Evolutionary conservation across 2,888 invertebrate genomes (phyloP).

Genomic region (Trichopoda pennipes): DNA sequence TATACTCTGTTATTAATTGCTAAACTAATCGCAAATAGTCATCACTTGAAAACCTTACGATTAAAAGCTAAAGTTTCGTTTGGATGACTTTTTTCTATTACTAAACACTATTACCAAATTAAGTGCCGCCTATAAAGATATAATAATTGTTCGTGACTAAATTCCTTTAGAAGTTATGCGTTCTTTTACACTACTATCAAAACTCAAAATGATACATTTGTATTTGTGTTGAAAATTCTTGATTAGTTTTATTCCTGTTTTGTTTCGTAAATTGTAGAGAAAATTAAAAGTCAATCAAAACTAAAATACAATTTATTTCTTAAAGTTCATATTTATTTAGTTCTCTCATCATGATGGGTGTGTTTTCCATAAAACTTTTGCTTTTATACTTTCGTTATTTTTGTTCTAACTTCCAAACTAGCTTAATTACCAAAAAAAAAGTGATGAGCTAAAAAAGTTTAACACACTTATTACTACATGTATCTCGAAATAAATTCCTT

Average conservation of each 20-base stretch:
- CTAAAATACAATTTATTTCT: constrained; percentile 5
- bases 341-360: constrained; percentile 36
- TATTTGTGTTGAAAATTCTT: background rate
- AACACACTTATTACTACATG: background rate
- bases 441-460: background rate
- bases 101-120: too few species aligned
- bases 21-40: too few species aligned
- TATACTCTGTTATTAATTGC: too few species aligned
- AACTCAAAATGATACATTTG: constrained; percentile 14
- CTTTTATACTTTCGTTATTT: background rate
- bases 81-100: too few species aligned
- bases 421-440: background rate
- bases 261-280: background rate
- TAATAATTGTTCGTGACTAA: too few species aligned
- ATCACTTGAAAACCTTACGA: too few species aligned
- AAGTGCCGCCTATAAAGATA: too few species aligned
- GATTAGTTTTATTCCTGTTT: constrained; percentile 15
- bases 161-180: too few species aligned
- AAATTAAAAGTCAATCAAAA: constrained; percentile 45
- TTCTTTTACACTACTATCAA: too few species aligned
- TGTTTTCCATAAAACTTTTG: background rate
- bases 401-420: constrained; percentile 12
- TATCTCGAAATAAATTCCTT: constrained; percentile 1
- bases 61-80: too few species aligned
- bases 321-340: background rate